phyloP scores from a whole-genome alignment of 1,140 invertebrate species.

The Drosophila sechellia region DNA sequence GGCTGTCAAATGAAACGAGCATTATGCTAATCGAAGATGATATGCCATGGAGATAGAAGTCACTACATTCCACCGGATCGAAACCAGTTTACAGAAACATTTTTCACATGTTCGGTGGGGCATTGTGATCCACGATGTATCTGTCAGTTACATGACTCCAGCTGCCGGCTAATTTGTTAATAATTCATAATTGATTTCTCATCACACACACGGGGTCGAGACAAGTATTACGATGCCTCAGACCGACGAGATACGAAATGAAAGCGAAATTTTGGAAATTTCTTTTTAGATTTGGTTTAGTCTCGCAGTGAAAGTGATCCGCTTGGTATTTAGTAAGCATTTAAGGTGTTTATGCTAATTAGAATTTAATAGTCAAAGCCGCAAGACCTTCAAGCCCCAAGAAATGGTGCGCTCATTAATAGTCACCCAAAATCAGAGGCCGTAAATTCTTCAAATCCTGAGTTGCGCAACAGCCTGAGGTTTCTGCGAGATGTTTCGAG shows the following conservation, averaged over 20 bases:
- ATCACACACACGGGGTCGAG: conserved; percentile 45
- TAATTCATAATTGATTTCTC: conserved; percentile 81
- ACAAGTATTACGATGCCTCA: conserved; percentile 15
- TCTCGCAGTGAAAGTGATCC: conserved; percentile 77
- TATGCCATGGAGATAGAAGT: conserved; percentile 52
- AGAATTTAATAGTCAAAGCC: conserved; percentile 66
- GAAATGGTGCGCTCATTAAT: conserved; percentile 48
- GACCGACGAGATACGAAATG: conserved; percentile 55
- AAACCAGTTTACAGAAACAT: conserved; percentile 57
- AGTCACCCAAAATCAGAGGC: conserved; percentile 52
- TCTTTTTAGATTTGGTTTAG: conserved; percentile 57
- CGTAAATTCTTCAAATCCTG: conserved; percentile 67
- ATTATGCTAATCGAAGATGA: conserved; percentile 75
- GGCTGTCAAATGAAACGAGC: conserved; percentile 68
- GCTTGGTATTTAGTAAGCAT: conserved; percentile 53
- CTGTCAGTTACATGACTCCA: conserved; percentile 73
- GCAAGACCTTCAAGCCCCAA: conserved; percentile 29
- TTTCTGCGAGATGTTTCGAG: conserved; percentile 48
- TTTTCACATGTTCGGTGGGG: conserved; percentile 46
- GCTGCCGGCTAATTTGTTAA: conserved; percentile 73
- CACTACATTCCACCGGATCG: conserved; percentile 23
- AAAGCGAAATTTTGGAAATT: conserved; percentile 77
- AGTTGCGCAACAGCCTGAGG: conserved; percentile 64
- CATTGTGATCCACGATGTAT: conserved; percentile 56
- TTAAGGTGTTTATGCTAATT: conserved; percentile 72